These are phyloP conservation scores for Takifugu bimaculatus DNA, from an alignment of 2,113 vertebrate genomes.

Conservation along the genomic window DNA sequence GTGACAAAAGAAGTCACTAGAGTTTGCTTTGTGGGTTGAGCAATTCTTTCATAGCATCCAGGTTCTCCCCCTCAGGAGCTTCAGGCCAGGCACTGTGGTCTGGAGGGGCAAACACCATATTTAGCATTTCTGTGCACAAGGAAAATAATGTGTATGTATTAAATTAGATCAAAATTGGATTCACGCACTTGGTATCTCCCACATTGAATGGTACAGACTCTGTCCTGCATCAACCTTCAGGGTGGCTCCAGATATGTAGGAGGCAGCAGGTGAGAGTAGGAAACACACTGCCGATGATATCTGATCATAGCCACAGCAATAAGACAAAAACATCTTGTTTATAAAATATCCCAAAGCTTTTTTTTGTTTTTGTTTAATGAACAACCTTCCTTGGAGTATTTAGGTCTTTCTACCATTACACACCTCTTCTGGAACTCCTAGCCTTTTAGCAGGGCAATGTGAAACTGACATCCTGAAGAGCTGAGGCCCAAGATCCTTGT, in stretches of 20 bases:
- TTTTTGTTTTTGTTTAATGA: no score
- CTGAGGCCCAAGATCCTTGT: slow-evolving; percentile 74
- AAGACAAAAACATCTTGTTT: not conserved
- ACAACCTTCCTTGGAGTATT: no score
- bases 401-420: not conserved
- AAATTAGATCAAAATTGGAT: no score
- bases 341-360: no score
- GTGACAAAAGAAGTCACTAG: slow-evolving; percentile 18
- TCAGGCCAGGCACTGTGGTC: slow-evolving; percentile 82
- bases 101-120: slow-evolving; percentile 47
- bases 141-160: not conserved
- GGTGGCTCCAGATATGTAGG: slow-evolving; percentile 86
- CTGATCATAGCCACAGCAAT: slow-evolving; percentile 54
- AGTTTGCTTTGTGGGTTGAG: slow-evolving; percentile 71
- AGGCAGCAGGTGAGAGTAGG: slow-evolving; percentile 87
- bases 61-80: slow-evolving; percentile 80
- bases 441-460: slow-evolving; percentile 81
- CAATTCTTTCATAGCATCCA: slow-evolving; percentile 71
- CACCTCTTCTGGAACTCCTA: slow-evolving; percentile 87
- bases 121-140: not conserved
- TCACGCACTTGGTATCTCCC: slow-evolving; percentile 77
- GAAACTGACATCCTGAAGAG: slow-evolving; percentile 71
- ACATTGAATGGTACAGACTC: slow-evolving; percentile 68
- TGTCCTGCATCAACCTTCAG: slow-evolving; percentile 84
- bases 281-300: slow-evolving; percentile 88